Percentiles rank a stretch among this genome's conserved stretches.
These are phyloP conservation scores for Chydorus sphaericus DNA, from an alignment of 2,888 invertebrate species.

Conservation along the genomic window DNA sequence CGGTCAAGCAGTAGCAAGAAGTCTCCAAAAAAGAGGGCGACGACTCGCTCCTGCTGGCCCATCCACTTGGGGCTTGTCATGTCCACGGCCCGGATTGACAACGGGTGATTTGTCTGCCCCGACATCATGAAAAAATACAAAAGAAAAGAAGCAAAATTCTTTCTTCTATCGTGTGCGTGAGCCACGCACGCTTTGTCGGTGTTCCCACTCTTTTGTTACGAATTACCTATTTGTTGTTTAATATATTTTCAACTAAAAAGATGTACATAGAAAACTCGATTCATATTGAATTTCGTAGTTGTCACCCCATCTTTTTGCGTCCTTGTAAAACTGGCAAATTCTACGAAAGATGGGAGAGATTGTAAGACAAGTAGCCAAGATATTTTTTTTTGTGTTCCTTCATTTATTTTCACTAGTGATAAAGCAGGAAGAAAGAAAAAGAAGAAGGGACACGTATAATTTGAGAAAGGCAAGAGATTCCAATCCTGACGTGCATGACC, in stretches of 20 bases:
- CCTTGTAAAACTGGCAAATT: too few species aligned
- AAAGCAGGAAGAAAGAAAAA: background rate
- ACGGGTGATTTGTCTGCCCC: slow-evolving; percentile 2
- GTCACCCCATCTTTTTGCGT: too few species aligned
- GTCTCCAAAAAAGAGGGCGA: too few species aligned
- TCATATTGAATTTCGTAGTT: too few species aligned
- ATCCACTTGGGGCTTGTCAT: background rate
- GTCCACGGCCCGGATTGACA: background rate
- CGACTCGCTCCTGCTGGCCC: background rate
- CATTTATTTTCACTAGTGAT: too few species aligned
- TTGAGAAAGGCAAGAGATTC: background rate
- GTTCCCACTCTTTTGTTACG: background rate
- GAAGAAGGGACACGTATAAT: background rate
- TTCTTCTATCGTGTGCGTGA: background rate
- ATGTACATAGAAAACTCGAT: too few species aligned
- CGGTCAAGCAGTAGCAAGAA: too few species aligned
- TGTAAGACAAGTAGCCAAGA: slow-evolving; percentile 4
- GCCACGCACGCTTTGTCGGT: background rate
- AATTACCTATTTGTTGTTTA: too few species aligned
- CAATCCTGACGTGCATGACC: slow-evolving; percentile 5
- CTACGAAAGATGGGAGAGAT: too few species aligned
- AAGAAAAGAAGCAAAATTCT: background rate
- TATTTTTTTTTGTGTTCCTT: too few species aligned
- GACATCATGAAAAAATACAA: background rate
- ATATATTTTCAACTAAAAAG: too few species aligned